Percentiles rank a stretch among this genome's conserved stretches.
Conservation (phyloP, 2,113 vertebrate species). For the rabbit (Oryctolagus cuniculus) region DNA sequence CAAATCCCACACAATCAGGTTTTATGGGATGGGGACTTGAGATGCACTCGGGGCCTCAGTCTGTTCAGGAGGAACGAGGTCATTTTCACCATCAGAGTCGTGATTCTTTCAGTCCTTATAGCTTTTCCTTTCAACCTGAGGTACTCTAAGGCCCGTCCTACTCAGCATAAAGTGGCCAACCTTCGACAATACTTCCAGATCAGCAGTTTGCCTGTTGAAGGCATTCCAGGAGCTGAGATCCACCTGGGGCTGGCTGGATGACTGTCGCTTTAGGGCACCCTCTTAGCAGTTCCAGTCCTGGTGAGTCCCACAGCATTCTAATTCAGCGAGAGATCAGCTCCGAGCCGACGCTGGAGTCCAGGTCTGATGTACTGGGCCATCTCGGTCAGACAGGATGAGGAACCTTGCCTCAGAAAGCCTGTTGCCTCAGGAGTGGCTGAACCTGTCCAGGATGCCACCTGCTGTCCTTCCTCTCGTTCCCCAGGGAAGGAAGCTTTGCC, state of each 20-base stretch:
- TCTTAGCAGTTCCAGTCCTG: not conserved
- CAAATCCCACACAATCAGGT: slow-evolving; percentile 28
- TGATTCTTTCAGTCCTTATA: not conserved
- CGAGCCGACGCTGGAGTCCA: not conserved
- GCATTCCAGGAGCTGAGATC: not conserved
- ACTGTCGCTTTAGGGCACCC: too few species aligned
- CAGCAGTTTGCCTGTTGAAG: not conserved
- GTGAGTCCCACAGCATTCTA: not conserved
- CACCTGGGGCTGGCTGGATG: not conserved
- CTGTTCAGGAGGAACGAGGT: not conserved
- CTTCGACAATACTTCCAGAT: not conserved
- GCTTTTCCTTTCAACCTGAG: slow-evolving; percentile 8
- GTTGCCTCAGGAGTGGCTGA: too few species aligned
- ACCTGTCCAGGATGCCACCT: not conserved
- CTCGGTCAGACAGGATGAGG: not conserved
- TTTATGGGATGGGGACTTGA: slow-evolving; percentile 67
- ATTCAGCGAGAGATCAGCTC: not conserved
- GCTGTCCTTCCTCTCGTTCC: not conserved
- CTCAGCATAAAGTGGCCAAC: not conserved
- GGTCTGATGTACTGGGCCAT: not conserved
- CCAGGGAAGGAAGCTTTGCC: slow-evolving; percentile 23
- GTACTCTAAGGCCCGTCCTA: not conserved
- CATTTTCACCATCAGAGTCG: not conserved
- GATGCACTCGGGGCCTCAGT: not conserved
- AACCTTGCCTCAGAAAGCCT: not conserved